Evolutionary conservation across 2,113 vertebrate genomes (phyloP).

Genomic region (Montifringilla adamsi): DNA sequence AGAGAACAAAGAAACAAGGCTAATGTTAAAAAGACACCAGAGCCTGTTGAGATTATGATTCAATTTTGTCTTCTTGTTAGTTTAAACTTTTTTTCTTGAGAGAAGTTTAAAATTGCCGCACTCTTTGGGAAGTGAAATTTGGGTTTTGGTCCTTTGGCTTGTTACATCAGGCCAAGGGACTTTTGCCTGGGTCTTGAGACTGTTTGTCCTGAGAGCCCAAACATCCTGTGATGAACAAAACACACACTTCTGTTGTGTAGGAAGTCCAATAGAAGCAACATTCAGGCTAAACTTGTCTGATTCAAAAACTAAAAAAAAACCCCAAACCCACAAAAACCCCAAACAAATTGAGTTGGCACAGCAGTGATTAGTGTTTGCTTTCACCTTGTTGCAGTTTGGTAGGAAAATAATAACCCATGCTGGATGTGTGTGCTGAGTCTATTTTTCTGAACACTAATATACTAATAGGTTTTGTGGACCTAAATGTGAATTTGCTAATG

Average conservation of each 20-base stretch:
- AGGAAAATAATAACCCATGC: background rate
- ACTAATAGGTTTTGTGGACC: background rate
- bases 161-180: background rate
- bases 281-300: background rate
- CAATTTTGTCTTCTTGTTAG: background rate
- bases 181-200: background rate
- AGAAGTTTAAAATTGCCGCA: background rate
- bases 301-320: background rate
- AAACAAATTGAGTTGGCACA: background rate
- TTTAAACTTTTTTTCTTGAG: background rate
- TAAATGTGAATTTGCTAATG: conserved; percentile 12
- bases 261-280: background rate
- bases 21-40: background rate
- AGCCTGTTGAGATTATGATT: background rate
- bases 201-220: background rate
- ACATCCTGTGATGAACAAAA: background rate
- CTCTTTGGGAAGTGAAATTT: background rate
- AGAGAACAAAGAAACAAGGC: background rate
- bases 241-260: background rate
- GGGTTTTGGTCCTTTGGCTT: background rate
- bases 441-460: background rate
- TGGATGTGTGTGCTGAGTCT: background rate
- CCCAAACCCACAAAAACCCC: background rate
- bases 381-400: background rate
- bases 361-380: background rate